Base-by-base conservation (phyloP, 2,888 invertebrate species). In the Cataglyphis albicans region DNA sequence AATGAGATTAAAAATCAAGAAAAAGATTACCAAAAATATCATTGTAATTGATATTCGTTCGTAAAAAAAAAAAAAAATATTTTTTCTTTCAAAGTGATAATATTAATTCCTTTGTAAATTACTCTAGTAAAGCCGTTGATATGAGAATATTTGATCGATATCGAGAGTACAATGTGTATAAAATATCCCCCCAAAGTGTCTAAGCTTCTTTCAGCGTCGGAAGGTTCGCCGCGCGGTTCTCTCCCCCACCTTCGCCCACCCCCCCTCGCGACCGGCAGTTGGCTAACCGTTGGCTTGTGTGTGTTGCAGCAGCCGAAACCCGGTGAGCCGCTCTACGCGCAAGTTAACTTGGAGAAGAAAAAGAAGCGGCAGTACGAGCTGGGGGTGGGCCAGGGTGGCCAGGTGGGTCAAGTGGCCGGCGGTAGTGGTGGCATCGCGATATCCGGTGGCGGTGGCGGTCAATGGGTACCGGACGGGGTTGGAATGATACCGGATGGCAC, bases 291-390 rank as follows among this genome's bases (percentile, higher is more conserved):
- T 93, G 93, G 90, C 93, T 93, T 92, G 92, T 93, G 92, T 93
- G 92, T 94, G 94, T 94, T 94, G 93, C 93, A 95, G 93, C 94
- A 95, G 94, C 95, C 95, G 89, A 95, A 95, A 93, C 95, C 96
- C 87, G 96, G 96, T 88, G 96, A 96, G 94, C 96, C 96, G 87
- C 95, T 96, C 83, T 96, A 96, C 94, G 96, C 96, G 92, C 96
- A 96, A 95, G 96, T 96, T 90, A 96, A 96, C 93, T 95, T 96
- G 91, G 96, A 96, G 92, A 96, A 96, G 94, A 96, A 96, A 94
- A 96, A 96, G 93, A 95, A 95, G 92, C 95, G 96, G 87, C 94
- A 94, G 91, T 94, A 93, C 92, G 94, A 94, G 92, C 92, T 94
- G 92, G 94, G 94, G 92, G 92, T 94, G 92, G 94, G 93, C 90